These are phyloP conservation scores for Drosophila recens DNA, from an alignment of 2,888 invertebrate genomes.

Conservation along the genomic window DNA sequence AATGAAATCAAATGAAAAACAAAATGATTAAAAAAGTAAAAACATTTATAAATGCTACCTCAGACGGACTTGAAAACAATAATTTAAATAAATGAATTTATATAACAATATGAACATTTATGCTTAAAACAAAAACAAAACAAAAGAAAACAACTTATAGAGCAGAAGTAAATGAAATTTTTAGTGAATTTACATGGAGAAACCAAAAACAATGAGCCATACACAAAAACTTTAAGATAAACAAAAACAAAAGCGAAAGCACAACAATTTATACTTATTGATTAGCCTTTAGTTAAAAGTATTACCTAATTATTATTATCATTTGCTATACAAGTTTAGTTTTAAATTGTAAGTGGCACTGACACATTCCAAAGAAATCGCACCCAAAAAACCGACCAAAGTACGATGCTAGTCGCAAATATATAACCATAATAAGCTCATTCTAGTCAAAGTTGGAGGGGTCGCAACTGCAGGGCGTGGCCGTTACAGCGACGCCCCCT, in stretches of 20 bases:
- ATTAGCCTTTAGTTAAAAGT: constrained; percentile 50
- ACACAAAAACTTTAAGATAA: constrained; percentile 31
- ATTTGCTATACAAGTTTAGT: constrained; percentile 47
- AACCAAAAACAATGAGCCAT: constrained; percentile 31
- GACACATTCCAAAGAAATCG: constrained; percentile 40
- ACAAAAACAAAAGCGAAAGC: constrained; percentile 32
- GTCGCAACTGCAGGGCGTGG: constrained; percentile 36
- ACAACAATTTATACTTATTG: constrained; percentile 51
- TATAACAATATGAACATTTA: constrained; percentile 57
- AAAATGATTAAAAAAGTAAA: constrained; percentile 41
- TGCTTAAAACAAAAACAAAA: constrained; percentile 26
- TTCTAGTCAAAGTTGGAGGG: constrained; percentile 52
- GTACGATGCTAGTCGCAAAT: constrained; percentile 58
- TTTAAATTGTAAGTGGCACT: constrained; percentile 56
- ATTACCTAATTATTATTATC: constrained; percentile 21
- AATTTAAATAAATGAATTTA: constrained; percentile 80
- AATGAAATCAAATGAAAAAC: constrained; percentile 25
- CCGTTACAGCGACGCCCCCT: constrained; percentile 23
- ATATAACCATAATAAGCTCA: constrained; percentile 32
- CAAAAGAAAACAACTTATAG: constrained; percentile 40
- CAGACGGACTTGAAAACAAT: constrained; percentile 83
- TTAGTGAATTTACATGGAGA: constrained; percentile 80
- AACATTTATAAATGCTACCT: constrained; percentile 77
- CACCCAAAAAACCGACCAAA: constrained; percentile 57
- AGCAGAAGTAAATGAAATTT: constrained; percentile 65